These are phyloP conservation scores for Incurvaria masculella DNA, from an alignment of 2,888 invertebrate genomes.

Conservation along the genomic window DNA sequence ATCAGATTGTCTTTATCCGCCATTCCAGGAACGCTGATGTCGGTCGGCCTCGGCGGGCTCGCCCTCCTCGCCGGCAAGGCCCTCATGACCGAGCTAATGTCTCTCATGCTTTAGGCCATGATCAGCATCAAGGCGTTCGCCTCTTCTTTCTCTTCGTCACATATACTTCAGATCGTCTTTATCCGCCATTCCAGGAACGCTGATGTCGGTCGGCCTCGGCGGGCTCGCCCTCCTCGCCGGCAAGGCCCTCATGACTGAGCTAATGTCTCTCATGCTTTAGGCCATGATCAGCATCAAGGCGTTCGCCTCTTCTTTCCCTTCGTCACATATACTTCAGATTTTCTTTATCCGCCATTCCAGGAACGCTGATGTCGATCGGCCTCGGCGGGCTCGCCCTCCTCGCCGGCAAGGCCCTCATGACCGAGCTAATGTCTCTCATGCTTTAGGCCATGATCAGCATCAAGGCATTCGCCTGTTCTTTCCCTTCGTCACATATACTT, in stretches of 20 bases:
- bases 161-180: no score
- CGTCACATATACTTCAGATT: neutral
- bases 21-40: slow-evolving; percentile 63
- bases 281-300: slow-evolving; percentile 74
- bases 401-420: slow-evolving; percentile 82
- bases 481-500: neutral
- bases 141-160: no score
- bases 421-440: slow-evolving; percentile 75
- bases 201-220: slow-evolving; percentile 71
- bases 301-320: slow-evolving; percentile 41
- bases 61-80: slow-evolving; percentile 82
- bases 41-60: slow-evolving; percentile 70
- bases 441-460: slow-evolving; percentile 74
- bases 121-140: slow-evolving; percentile 72
- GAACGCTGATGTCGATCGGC: slow-evolving; percentile 71
- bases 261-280: slow-evolving; percentile 76
- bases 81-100: slow-evolving; percentile 77
- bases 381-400: slow-evolving; percentile 72
- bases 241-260: slow-evolving; percentile 78
- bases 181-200: slow-evolving; percentile 53
- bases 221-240: slow-evolving; percentile 76
- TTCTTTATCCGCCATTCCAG: slow-evolving; percentile 28
- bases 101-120: slow-evolving; percentile 72
- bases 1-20: no score
- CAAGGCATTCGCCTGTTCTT: slow-evolving; percentile 61